Conservation (phyloP, 2,797 vertebrate genomes). For the Rallus crepitans region DNA sequence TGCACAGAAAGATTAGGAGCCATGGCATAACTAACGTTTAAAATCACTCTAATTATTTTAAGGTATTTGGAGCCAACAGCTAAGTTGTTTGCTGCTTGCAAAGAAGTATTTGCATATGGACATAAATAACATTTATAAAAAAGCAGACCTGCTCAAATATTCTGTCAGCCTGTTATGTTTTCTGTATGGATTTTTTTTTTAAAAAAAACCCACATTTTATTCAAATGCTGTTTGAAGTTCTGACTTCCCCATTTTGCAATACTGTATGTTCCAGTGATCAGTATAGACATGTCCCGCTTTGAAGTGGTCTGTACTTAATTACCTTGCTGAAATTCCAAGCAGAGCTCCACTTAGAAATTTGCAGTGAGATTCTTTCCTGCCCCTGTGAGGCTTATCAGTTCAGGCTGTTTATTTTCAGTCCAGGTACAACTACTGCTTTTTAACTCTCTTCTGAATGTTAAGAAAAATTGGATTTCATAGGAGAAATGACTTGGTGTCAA, state of each 20-base stretch:
- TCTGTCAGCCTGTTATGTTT: neutral
- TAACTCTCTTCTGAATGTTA: constrained; percentile 40
- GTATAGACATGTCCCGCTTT: constrained; percentile 43
- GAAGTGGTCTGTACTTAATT: constrained; percentile 59
- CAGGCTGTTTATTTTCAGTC: constrained; percentile 43
- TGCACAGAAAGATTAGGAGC: neutral
- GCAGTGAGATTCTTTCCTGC: constrained; percentile 55
- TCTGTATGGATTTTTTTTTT: neutral
- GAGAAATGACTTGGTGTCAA: neutral
- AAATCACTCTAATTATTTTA: neutral
- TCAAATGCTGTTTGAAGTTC: neutral
- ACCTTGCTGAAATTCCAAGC: constrained; percentile 62
- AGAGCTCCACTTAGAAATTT: constrained; percentile 63
- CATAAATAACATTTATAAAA: neutral
- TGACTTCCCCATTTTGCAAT: neutral
- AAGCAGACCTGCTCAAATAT: neutral
- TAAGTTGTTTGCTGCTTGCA: neutral
- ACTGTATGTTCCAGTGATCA: constrained; percentile 7
- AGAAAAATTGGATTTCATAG: neutral
- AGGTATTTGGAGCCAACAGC: neutral
- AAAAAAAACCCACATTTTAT: neutral
- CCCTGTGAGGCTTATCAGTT: constrained; percentile 63
- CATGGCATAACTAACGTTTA: neutral
- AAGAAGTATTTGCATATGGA: neutral
- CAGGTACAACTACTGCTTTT: constrained; percentile 47